Conservation (phyloP, 2,888 invertebrate species). For the Hemicrepidius hirtus region DNA sequence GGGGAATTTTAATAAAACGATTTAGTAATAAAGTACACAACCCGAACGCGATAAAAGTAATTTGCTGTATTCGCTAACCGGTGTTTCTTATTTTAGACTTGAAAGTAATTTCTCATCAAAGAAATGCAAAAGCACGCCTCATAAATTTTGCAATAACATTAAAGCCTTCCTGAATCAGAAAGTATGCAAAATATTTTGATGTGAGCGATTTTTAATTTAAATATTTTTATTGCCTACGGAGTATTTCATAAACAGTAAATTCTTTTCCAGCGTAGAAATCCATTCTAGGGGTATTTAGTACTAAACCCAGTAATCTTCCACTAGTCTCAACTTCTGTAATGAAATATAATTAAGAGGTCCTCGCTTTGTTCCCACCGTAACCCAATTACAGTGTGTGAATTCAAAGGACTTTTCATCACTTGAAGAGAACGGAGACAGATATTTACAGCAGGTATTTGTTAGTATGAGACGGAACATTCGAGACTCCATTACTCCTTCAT, state of each 20-base stretch:
- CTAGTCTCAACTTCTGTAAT: constrained; percentile 13
- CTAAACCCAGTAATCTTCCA: not conserved
- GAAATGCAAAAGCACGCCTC: constrained; percentile 5
- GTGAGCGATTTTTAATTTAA: not conserved
- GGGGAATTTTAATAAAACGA: constrained; percentile 24
- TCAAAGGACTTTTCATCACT: constrained; percentile 24
- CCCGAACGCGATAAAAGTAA: constrained; percentile 23
- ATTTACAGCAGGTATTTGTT: not conserved
- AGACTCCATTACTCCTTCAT: constrained; percentile 38
- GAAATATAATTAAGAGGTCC: constrained; percentile 21
- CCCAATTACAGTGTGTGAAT: constrained; percentile 30
- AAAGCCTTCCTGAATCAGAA: not conserved
- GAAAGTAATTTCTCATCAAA: not conserved
- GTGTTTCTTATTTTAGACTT: not conserved
- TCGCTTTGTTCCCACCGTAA: constrained; percentile 21
- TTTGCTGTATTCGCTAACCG: constrained; percentile 10
- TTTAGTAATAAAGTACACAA: constrained; percentile 13
- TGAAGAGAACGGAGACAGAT: constrained; percentile 2
- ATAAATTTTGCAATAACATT: constrained; percentile 11
- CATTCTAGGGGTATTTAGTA: not conserved
- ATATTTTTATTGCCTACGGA: not conserved
- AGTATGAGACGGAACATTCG: constrained; percentile 10
- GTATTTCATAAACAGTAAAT: not conserved
- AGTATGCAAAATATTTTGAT: not conserved
- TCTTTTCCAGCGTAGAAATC: not conserved